These are phyloP conservation scores for Zhuqinia jingwanae DNA, from an alignment of 2,888 invertebrate species.

Conservation along the genomic window DNA sequence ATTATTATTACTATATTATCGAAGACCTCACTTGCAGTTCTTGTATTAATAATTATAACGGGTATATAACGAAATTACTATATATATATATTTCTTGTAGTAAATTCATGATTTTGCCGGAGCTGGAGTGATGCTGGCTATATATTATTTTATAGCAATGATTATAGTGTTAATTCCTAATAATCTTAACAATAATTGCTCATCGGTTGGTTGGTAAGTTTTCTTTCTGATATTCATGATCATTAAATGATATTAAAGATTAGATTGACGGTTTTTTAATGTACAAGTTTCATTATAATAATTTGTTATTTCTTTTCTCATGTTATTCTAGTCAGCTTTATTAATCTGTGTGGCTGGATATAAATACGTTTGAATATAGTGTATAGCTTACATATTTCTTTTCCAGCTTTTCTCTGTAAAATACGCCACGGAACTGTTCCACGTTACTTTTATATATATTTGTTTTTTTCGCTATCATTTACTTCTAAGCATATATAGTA, in stretches of 20 bases:
- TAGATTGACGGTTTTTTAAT: neutral
- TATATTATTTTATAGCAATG: neutral
- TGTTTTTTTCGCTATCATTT: neutral
- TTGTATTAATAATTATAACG: slow-evolving; percentile 7
- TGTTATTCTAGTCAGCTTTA: slow-evolving; percentile 38
- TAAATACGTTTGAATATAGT: slow-evolving; percentile 33
- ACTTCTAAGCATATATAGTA: neutral
- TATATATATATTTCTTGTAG: neutral
- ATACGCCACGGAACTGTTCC: slow-evolving; percentile 17
- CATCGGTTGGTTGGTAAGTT: slow-evolving; percentile 42
- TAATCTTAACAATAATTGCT: slow-evolving; percentile 14
- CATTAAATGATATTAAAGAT: slow-evolving; percentile 17
- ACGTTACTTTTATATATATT: neutral
- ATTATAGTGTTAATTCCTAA: neutral
- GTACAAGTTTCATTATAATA: too few relatives aligned
- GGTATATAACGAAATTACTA: neutral
- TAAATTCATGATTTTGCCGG: slow-evolving; percentile 8
- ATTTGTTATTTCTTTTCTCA: neutral
- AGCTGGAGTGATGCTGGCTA: slow-evolving; percentile 25
- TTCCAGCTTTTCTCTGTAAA: neutral
- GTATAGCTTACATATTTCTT: slow-evolving; percentile 23
- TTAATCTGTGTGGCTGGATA: slow-evolving; percentile 25
- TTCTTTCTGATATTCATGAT: slow-evolving; percentile 5
- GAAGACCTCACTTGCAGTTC: slow-evolving; percentile 49
- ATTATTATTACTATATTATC: too few relatives aligned